Percentiles rank a stretch among this genome's conserved stretches.
Evolutionary conservation across 2,797 vertebrate species (phyloP).

Genomic region (Aphelocoma californica): DNA sequence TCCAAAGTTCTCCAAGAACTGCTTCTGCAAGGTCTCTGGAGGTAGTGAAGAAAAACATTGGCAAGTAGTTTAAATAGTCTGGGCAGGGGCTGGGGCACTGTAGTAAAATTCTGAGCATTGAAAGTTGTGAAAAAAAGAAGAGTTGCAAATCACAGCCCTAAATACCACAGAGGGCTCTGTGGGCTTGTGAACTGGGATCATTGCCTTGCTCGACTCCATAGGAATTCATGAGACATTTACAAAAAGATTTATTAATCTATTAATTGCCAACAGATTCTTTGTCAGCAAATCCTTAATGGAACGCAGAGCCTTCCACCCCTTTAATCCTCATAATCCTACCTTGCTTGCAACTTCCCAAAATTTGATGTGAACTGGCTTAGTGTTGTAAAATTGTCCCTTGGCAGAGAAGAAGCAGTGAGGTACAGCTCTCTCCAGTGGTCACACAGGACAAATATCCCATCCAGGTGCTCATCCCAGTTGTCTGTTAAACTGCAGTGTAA

Average conservation of each 20-base stretch:
- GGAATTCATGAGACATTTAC: background rate
- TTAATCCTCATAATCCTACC: constrained; percentile 18
- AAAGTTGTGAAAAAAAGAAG: background rate
- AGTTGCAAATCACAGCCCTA: background rate
- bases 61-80: background rate
- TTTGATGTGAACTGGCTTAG: background rate
- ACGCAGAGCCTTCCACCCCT: background rate
- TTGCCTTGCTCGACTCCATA: background rate
- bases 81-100: background rate
- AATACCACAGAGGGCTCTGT: background rate
- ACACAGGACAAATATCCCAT: background rate
- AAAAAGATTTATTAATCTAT: constrained; percentile 13
- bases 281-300: constrained; percentile 7
- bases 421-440: background rate
- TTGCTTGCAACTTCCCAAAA: background rate
- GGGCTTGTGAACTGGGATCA: background rate
- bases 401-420: background rate
- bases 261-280: constrained; percentile 8
- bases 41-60: background rate
- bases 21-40: background rate
- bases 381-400: background rate
- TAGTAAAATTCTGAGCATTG: background rate
- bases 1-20: background rate
- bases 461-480: background rate
- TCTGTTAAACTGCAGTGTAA: background rate